Conservation (phyloP, 2,888 invertebrate genomes). For the Metallyticus violacea region DNA sequence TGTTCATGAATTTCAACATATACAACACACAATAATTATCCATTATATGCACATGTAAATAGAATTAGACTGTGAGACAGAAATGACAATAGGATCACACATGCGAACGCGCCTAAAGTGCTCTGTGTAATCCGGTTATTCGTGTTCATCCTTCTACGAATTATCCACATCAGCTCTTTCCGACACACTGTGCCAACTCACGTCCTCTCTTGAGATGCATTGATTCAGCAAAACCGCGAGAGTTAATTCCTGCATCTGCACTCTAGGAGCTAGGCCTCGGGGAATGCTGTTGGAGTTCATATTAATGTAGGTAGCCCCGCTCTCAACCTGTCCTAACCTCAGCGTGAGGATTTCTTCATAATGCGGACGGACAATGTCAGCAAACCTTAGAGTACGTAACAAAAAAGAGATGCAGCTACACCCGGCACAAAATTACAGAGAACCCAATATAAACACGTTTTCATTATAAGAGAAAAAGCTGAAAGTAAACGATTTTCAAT, state of each 20-base stretch:
- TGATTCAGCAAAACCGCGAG: not conserved
- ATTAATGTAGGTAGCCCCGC: no score
- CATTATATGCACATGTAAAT: no score
- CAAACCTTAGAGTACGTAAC: not conserved
- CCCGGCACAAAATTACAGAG: not conserved
- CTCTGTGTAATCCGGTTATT: not conserved
- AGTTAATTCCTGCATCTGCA: not conserved
- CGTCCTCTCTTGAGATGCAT: not conserved
- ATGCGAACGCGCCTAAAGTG: not conserved
- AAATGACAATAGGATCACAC: not conserved
- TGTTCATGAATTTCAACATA: no score
- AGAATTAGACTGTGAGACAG: no score
- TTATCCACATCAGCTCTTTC: not conserved
- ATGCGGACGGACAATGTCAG: not conserved
- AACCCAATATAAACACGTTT: no score
- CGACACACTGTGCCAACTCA: not conserved
- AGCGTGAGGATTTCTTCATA: no score
- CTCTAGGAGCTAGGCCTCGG: no score
- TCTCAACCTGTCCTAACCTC: not conserved
- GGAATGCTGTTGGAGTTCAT: no score
- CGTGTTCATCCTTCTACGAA: not conserved
- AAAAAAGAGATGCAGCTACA: not conserved
- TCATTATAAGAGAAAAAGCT: no score
- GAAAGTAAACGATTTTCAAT: no score
- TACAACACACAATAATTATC: no score